Percentiles rank a stretch among this genome's conserved stretches.
phyloP scores from a whole-genome alignment of 2,113 vertebrate genomes.

The Machaerirhynchus nigripectus region DNA sequence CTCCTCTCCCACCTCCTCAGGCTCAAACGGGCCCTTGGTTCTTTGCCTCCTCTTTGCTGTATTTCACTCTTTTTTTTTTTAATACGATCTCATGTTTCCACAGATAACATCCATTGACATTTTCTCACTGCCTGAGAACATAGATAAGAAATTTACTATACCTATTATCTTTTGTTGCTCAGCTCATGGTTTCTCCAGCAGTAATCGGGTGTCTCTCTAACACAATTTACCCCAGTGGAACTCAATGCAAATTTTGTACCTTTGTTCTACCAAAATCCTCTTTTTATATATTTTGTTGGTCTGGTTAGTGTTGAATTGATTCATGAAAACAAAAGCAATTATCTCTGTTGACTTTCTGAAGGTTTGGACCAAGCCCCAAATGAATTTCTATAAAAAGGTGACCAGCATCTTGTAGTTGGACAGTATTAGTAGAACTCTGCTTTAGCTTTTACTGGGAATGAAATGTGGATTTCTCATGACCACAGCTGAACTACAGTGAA shows the following conservation, averaged over 20 bases:
- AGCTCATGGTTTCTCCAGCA: neutral
- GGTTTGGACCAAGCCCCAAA: neutral
- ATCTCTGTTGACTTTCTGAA: neutral
- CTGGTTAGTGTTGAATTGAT: neutral
- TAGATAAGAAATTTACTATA: conserved; percentile 26
- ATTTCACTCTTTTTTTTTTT: neutral
- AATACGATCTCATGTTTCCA: neutral
- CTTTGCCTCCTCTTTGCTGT: neutral
- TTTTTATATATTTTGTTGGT: neutral
- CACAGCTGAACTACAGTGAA: neutral
- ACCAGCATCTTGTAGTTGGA: neutral
- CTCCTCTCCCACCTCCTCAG: neutral
- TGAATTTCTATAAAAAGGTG: neutral
- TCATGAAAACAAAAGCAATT: neutral
- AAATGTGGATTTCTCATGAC: neutral
- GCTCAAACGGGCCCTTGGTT: neutral
- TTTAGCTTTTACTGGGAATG: neutral
- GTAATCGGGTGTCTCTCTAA: neutral
- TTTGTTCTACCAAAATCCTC: neutral
- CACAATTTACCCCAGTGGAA: neutral
- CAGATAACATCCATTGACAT: conserved; percentile 59
- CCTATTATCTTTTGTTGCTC: conserved; percentile 33
- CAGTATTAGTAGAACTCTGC: neutral
- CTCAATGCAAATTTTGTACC: neutral
- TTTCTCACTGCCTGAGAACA: conserved; percentile 39